phyloP scores from a whole-genome alignment of 2,113 vertebrate genomes.

The Lichenostomus cassidix region DNA sequence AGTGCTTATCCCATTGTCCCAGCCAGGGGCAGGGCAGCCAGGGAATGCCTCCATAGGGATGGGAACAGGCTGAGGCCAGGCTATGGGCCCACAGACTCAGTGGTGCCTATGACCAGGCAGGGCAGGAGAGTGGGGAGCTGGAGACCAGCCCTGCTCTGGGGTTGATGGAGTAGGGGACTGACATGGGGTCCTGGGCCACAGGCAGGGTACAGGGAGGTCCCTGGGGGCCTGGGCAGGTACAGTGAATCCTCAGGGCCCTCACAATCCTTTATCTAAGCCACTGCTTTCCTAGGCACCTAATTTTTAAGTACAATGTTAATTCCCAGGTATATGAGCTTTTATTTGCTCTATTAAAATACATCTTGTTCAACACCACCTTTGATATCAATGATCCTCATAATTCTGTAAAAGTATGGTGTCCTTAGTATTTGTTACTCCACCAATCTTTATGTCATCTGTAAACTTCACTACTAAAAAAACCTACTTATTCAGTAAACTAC shows the following conservation, averaged over 20 bases:
- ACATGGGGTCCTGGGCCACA: background rate
- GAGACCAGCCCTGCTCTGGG: fast-evolving
- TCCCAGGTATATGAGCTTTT: background rate
- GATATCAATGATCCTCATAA: background rate
- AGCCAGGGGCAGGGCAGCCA: background rate
- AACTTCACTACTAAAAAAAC: background rate
- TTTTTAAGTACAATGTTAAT: background rate
- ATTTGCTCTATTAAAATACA: background rate
- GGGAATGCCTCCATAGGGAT: background rate
- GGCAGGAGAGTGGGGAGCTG: background rate
- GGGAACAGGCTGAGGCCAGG: background rate
- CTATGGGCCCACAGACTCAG: background rate
- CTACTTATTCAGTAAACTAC: background rate
- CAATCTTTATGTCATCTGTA: background rate
- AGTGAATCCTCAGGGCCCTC: background rate
- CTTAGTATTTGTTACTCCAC: background rate
- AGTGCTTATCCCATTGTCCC: background rate
- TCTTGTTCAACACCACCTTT: background rate
- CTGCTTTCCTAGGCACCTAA: background rate
- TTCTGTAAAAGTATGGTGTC: background rate
- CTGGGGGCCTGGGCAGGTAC: fast-evolving
- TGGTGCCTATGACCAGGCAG: fast-evolving
- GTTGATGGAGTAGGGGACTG: too few species aligned
- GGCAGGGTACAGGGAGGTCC: fast-evolving
- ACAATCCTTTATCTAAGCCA: background rate